Base-by-base conservation (phyloP, 2,797 vertebrate species). In the Pelodytes ibericus region DNA sequence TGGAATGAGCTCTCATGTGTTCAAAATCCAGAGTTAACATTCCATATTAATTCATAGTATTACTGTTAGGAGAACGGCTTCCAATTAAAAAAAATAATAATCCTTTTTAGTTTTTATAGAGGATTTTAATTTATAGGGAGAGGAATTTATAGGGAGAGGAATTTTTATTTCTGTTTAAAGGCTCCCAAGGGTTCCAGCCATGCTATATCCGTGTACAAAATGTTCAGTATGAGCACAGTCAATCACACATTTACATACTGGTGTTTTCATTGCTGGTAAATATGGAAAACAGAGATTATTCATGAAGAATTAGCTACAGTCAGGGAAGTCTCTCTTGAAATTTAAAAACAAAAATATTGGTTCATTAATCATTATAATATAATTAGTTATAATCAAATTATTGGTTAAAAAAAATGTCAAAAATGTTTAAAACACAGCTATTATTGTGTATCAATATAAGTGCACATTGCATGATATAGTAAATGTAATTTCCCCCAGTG, bases 61-160 rank as follows among this genome's bases (percentile, higher is more conserved):
- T 16, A 20, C 7, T 24, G 49, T 53, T 2, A 53, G n/a, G 20
- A 20, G 24, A 53, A 20, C 49, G 24, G 49, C 49, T 1, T 22
- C 49, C n/a, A 2, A 22, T 53, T 22, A 53, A 53, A 53, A 22
- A 39, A 53, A 53, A 53, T n/a, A n/a, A n/a, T n/a, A 53, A 24
- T 53, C 49, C 49, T 53, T 53, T 62, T 61, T 11, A 58, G 27
- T 8, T 60, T 60, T 60, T 30, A 30, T 60, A 6, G 26, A 29
- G 58, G 29, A 31, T 58, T 58, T n/a, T n/a, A n/a, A n/a, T n/a
- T n/a, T n/a, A n/a, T n/a, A 60, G 29, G 58, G 31, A 60, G 30
- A 30, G 30, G n/a, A 60, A 60, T 66, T 66, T 47, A 66, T 66
- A 27, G 16, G 63, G 63, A 26, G 25, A 49, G 63, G 63, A 60